These are phyloP conservation scores for Blennius ocellaris DNA, from an alignment of 2,113 vertebrate species.

Conservation along the genomic window DNA sequence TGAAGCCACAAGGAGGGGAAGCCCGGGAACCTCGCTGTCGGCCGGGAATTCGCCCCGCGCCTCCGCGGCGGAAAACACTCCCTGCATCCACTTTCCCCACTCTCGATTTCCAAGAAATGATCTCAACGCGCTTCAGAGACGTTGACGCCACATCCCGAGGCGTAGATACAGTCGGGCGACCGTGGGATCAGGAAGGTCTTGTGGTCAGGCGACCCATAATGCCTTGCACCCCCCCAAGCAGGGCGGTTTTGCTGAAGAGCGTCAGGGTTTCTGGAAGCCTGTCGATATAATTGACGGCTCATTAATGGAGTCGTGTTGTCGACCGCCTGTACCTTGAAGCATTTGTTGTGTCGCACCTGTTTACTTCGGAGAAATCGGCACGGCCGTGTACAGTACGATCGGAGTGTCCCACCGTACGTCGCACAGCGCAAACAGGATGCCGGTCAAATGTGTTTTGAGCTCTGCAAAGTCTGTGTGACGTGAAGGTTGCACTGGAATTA, in stretches of 20 bases:
- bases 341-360: neutral
- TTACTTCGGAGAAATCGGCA: constrained; percentile 13
- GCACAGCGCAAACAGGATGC: no score
- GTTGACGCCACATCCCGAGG: neutral
- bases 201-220: neutral
- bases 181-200: neutral
- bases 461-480: no score
- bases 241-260: constrained; percentile 46
- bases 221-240: constrained; percentile 8
- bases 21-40: no score
- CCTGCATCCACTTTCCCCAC: constrained; percentile 56
- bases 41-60: no score
- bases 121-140: constrained; percentile 35
- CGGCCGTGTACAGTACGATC: neutral
- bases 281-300: constrained; percentile 60
- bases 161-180: neutral
- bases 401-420: no score
- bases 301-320: constrained; percentile 34
- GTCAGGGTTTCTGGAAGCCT: constrained; percentile 43
- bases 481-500: constrained; percentile 26
- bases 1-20: no score
- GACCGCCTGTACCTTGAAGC: constrained; percentile 13
- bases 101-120: constrained; percentile 58
- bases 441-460: no score
- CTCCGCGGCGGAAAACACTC: neutral